Conservation (phyloP, 2,888 invertebrate species). For the Tiliacea aurago region DNA sequence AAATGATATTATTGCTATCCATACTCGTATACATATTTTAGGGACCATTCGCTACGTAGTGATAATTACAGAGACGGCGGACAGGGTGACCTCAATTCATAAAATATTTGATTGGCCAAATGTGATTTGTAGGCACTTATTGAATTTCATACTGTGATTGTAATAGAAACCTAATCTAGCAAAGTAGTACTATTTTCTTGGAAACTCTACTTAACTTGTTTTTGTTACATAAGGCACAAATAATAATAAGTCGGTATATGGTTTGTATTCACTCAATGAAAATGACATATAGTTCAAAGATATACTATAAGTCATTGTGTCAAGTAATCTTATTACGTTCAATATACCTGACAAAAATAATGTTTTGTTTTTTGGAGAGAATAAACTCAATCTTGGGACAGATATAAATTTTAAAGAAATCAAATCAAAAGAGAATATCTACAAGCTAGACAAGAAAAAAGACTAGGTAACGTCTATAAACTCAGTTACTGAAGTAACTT, state of each 20-base stretch:
- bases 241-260: background rate
- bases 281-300: background rate
- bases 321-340: background rate
- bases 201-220: background rate
- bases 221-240: background rate
- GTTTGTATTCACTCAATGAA: background rate
- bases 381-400: background rate
- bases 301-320: background rate
- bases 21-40: slow-evolving; percentile 59
- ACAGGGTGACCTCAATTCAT: slow-evolving; percentile 51
- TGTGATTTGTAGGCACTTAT: slow-evolving; percentile 41
- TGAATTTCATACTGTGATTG: slow-evolving; percentile 18
- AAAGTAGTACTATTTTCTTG: slow-evolving; percentile 11
- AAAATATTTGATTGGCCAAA: slow-evolving; percentile 46
- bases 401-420: background rate
- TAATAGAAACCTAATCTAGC: background rate
- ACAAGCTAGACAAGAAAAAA: slow-evolving; percentile 29
- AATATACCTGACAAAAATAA: background rate
- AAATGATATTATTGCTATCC: slow-evolving; percentile 59
- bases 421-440: background rate
- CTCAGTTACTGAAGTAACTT: slow-evolving; percentile 38
- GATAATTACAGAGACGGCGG: slow-evolving; percentile 50
- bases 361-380: background rate
- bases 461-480: slow-evolving; percentile 32
- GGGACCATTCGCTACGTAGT: slow-evolving; percentile 39